Conservation (phyloP, 2,797 vertebrate species). For the Sebastiscus tertius region DNA sequence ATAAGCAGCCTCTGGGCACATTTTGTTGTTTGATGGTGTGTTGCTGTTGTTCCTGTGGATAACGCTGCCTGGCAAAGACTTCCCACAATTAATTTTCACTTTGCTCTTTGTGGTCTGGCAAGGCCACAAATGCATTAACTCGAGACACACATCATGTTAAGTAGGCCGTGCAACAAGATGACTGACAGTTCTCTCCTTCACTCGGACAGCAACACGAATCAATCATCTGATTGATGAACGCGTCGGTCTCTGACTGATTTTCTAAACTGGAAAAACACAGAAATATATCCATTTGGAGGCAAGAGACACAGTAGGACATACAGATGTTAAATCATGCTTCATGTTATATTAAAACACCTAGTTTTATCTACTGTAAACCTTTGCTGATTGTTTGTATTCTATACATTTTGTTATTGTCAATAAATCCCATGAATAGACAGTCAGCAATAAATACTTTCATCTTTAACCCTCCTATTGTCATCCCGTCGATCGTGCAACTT, state of each 20-base stretch:
- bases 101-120: slow-evolving; percentile 17
- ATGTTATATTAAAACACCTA: neutral
- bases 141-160: neutral
- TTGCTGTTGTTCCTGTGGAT: slow-evolving; percentile 23
- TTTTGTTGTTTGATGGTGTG: slow-evolving; percentile 12
- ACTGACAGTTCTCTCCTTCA: slow-evolving; percentile 17
- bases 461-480: no score
- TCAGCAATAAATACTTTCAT: no score
- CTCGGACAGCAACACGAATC: slow-evolving; percentile 7
- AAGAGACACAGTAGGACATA: neutral
- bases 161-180: neutral
- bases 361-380: neutral
- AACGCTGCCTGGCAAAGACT: neutral
- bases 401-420: neutral
- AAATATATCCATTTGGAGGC: neutral
- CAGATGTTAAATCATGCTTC: neutral
- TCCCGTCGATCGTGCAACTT: no score
- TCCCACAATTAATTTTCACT: slow-evolving; percentile 29
- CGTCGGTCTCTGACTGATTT: neutral
- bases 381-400: neutral
- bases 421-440: neutral
- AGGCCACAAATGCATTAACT: neutral
- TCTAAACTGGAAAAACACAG: neutral
- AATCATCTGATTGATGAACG: neutral
- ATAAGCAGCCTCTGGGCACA: slow-evolving; percentile 34